Evolutionary conservation across 1,140 invertebrate genomes (phyloP).

Genomic region (Musca domestica): DNA sequence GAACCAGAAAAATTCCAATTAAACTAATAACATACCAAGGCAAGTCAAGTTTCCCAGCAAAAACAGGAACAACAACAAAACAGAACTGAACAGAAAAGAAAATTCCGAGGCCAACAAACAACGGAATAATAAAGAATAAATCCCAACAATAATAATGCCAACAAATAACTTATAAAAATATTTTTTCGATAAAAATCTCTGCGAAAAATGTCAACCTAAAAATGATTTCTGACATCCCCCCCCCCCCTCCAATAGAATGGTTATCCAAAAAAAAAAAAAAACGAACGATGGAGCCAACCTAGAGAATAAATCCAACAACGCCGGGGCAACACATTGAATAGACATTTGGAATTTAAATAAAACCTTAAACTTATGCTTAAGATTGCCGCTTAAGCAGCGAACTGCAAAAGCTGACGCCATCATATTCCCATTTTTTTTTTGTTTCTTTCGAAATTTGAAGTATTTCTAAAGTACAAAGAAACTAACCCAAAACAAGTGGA

Average conservation of each 20-base stretch:
- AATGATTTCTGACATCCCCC: conserved; percentile 3
- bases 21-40: conserved; percentile 17
- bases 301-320: neutral
- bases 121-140: too few species aligned
- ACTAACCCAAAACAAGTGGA: conserved; percentile 1
- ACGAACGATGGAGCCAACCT: neutral
- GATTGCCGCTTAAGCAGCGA: too few species aligned
- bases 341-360: conserved; percentile 18
- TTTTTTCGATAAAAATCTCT: conserved; percentile 10
- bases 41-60: too few species aligned
- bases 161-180: conserved; percentile 13
- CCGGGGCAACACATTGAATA: conserved; percentile 4
- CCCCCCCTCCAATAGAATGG: too few species aligned
- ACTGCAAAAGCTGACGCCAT: neutral
- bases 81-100: too few species aligned
- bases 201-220: conserved; percentile 14
- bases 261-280: too few species aligned
- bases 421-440: neutral
- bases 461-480: neutral
- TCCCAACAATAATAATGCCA: too few species aligned
- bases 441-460: neutral
- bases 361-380: neutral
- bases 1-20: conserved; percentile 13
- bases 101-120: too few species aligned
- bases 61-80: neutral